A percentile compares a stretch with the other conserved stretches of the same genome.
phyloP scores from a whole-genome alignment of 2,113 vertebrate species.

The Neodon shergylaensis region DNA sequence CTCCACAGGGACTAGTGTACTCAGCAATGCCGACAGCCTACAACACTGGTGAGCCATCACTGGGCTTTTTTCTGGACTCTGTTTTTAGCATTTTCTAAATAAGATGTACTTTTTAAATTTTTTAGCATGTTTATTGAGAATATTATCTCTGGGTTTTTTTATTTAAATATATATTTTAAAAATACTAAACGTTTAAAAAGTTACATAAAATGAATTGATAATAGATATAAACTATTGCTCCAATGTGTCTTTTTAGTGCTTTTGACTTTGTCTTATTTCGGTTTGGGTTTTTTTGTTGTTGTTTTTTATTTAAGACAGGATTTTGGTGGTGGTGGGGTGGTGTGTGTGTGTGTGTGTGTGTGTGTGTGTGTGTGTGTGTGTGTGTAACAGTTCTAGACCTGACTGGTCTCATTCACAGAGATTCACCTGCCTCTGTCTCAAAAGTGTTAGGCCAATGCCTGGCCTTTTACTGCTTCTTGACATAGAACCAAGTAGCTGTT shows the following conservation, averaged over 20 bases:
- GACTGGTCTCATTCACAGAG: not conserved
- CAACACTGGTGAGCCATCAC: conserved; percentile 93
- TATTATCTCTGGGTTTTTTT: not conserved
- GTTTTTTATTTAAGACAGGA: not conserved
- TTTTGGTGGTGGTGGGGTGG: no score
- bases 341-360: no score
- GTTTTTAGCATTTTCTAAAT: not conserved
- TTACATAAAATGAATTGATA: not conserved
- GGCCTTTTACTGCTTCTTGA: not conserved
- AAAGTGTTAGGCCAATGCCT: not conserved
- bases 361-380: no score
- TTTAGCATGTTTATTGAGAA: not conserved
- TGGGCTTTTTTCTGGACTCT: not conserved
- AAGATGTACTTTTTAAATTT: not conserved
- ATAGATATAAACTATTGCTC: not conserved
- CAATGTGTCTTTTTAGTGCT: not conserved
- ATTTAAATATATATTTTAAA: not conserved
- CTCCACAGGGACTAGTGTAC: conserved; percentile 95
- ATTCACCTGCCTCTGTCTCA: not conserved
- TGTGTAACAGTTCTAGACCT: not conserved
- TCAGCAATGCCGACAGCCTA: conserved; percentile 97
- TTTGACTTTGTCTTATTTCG: not conserved
- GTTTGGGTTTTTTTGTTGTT: not conserved
- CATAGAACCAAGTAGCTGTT: not conserved
- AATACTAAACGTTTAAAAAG: not conserved